These are phyloP conservation scores for Pipra filicauda DNA, from an alignment of 2,113 vertebrate species.

Conservation along the genomic window DNA sequence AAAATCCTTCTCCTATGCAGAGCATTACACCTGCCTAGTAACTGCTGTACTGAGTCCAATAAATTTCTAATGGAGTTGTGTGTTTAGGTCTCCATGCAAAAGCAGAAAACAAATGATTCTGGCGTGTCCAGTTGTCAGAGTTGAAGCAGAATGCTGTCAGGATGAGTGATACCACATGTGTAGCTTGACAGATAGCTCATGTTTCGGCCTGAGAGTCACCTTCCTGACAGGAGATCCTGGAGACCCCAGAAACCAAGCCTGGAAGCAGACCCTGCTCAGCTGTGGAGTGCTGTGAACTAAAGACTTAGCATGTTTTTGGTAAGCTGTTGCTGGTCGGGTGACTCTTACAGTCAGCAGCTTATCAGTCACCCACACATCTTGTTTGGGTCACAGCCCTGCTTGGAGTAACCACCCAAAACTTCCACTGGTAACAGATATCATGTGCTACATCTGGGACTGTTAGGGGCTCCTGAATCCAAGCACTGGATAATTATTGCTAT, in stretches of 20 bases:
- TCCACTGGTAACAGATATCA: background rate
- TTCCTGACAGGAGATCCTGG: background rate
- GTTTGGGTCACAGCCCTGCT: conserved; percentile 23
- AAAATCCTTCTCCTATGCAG: background rate
- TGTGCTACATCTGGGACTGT: background rate
- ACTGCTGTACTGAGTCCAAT: background rate
- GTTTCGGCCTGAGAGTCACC: background rate
- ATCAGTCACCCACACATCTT: conserved; percentile 40
- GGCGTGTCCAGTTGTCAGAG: background rate
- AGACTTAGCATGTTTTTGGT: background rate
- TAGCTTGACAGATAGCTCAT: background rate
- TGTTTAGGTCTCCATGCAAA: background rate
- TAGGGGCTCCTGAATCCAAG: background rate
- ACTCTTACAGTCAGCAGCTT: background rate
- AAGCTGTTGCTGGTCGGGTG: conserved; percentile 6
- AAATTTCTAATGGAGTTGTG: background rate
- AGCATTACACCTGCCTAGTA: background rate
- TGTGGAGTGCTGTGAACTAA: background rate
- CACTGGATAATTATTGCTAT: background rate
- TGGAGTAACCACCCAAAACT: background rate
- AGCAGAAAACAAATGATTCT: background rate
- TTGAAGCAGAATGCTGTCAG: background rate
- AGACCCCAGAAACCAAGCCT: background rate
- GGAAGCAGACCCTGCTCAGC: background rate
- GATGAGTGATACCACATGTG: background rate